These are phyloP conservation scores for Noturus placidus DNA, from an alignment of 2,113 vertebrate species.

Conservation along the genomic window DNA sequence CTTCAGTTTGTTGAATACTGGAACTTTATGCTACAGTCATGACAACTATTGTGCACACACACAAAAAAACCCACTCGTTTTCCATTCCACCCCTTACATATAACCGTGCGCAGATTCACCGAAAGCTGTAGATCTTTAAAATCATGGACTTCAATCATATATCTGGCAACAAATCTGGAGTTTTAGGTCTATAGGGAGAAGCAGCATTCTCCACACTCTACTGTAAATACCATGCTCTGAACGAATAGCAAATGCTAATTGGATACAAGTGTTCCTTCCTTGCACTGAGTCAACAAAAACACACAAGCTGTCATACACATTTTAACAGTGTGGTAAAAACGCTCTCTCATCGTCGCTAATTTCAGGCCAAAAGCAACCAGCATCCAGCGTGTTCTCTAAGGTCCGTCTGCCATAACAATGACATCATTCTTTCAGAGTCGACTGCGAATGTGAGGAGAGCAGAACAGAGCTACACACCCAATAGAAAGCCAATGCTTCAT, in stretches of 20 bases:
- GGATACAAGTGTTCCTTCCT: neutral
- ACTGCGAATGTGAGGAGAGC: neutral
- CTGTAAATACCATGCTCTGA: neutral
- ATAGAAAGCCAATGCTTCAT: constrained; percentile 30
- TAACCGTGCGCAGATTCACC: neutral
- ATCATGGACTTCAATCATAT: neutral
- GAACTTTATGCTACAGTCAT: constrained; percentile 1
- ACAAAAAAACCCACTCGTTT: constrained; percentile 3
- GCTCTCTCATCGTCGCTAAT: neutral
- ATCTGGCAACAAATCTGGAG: neutral
- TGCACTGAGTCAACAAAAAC: constrained; percentile 26
- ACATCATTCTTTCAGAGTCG: constrained; percentile 38
- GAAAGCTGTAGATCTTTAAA: neutral
- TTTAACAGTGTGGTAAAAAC: constrained; percentile 10
- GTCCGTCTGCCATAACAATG: constrained; percentile 5
- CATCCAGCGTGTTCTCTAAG: neutral
- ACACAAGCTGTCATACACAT: constrained; percentile 1
- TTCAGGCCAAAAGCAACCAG: constrained; percentile 9
- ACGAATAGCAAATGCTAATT: neutral
- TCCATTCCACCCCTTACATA: constrained; percentile 3
- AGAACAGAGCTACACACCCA: constrained; percentile 11
- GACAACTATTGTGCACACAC: neutral
- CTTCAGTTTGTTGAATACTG: constrained; percentile 7
- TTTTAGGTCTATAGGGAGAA: neutral
- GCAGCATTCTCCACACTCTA: neutral